Conservation (phyloP, 2,888 invertebrate species). For the Drosophila hawaiiensis region DNA sequence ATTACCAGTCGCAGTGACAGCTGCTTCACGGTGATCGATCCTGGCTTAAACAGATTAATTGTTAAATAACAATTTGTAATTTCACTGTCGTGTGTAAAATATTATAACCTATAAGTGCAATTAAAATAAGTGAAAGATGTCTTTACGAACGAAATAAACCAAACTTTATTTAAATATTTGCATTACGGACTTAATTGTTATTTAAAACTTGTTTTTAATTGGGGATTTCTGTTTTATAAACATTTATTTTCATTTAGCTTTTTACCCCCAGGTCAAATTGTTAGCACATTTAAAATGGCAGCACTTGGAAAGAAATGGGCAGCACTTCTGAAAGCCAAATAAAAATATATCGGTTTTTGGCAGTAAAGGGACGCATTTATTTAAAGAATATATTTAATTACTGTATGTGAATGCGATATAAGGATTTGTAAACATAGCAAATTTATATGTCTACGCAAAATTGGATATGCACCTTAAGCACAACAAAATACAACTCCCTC, state of each 20-base stretch:
- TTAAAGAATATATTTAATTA: neutral
- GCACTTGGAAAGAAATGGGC: neutral
- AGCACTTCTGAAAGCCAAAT: neutral
- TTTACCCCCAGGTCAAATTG: neutral
- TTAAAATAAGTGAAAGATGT: conserved; percentile 7
- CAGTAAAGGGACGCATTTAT: neutral
- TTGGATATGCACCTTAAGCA: neutral
- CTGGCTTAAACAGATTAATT: neutral
- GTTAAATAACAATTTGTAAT: conserved; percentile 3
- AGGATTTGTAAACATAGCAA: neutral
- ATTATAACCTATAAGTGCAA: conserved; percentile 27
- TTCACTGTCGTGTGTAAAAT: conserved; percentile 9
- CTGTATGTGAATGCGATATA: neutral
- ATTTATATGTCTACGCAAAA: neutral
- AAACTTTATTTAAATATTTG: conserved; percentile 1
- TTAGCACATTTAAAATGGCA: conserved; percentile 1
- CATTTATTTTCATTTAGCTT: neutral
- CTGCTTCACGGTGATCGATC: conserved; percentile 46
- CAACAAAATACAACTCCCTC: neutral
- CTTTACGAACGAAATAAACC: conserved; percentile 4
- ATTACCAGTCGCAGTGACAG: conserved; percentile 55
- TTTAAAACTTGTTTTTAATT: neutral
- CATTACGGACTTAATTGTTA: neutral
- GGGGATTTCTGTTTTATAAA: neutral
- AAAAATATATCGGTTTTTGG: neutral